Conservation (phyloP, 2,113 vertebrate genomes). For the Galeopterus variegatus region DNA sequence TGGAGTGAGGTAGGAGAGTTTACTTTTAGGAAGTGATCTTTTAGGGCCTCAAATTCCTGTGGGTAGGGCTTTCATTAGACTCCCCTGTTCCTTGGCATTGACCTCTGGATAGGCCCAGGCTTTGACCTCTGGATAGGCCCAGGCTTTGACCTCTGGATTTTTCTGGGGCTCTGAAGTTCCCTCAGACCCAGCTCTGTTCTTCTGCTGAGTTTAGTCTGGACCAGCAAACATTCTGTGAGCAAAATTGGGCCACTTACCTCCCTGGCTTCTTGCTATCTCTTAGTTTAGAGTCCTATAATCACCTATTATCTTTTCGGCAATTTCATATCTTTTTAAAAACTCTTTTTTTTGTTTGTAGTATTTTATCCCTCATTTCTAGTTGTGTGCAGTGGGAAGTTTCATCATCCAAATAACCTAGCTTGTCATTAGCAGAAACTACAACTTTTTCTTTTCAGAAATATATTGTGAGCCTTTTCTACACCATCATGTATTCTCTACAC, state of each 20-base stretch:
- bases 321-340: background rate
- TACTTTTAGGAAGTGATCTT: background rate
- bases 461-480: background rate
- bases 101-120: background rate
- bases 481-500: background rate
- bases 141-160: background rate
- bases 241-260: background rate
- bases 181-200: background rate
- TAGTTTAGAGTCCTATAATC: background rate
- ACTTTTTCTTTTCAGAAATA: background rate
- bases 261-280: background rate
- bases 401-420: background rate
- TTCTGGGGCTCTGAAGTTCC: background rate
- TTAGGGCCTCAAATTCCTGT: background rate
- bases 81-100: background rate
- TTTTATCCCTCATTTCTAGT: conserved; percentile 34
- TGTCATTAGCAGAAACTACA: background rate
- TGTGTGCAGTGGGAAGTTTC: background rate
- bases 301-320: background rate
- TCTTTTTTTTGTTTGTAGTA: background rate
- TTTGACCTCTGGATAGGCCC: background rate
- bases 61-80: background rate
- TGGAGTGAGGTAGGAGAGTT: background rate
- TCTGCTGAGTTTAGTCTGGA: background rate
- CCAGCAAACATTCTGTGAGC: background rate